A percentile compares a stretch with the other conserved stretches of the same genome.
Conservation (phyloP, 2,113 vertebrate genomes). For the Malurus cyaneus region DNA sequence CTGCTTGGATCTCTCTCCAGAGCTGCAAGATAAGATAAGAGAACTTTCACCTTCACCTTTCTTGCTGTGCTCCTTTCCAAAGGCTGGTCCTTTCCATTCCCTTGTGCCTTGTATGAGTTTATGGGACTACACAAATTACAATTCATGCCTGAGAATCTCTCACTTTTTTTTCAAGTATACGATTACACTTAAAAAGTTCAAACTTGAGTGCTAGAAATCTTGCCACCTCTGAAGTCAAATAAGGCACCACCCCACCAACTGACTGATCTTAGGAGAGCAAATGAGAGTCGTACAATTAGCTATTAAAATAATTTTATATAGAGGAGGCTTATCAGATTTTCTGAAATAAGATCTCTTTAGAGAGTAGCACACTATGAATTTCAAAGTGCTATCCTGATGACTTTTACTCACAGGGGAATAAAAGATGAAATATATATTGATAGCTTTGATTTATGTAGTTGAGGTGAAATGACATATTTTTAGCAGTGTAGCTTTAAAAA, state of each 20-base stretch:
- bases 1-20: not conserved
- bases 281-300: not conserved
- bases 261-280: not conserved
- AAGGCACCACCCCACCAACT: not conserved
- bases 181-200: not conserved
- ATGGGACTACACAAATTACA: not conserved
- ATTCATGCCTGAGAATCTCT: not conserved
- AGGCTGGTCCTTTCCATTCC: not conserved
- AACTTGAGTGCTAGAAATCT: not conserved
- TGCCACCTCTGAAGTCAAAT: not conserved
- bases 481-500: not conserved
- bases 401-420: not conserved
- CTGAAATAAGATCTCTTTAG: not conserved
- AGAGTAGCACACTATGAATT: not conserved
- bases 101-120: not conserved
- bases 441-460: not conserved
- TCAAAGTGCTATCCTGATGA: not conserved
- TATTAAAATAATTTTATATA: not conserved
- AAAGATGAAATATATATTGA: not conserved
- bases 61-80: not conserved
- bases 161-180: rapidly evolving
- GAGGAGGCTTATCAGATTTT: not conserved
- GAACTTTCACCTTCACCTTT: not conserved
- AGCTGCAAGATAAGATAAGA: not conserved
- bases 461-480: not conserved